Conservation (phyloP, 2,113 vertebrate species). For the Propithecus coquereli region DNA sequence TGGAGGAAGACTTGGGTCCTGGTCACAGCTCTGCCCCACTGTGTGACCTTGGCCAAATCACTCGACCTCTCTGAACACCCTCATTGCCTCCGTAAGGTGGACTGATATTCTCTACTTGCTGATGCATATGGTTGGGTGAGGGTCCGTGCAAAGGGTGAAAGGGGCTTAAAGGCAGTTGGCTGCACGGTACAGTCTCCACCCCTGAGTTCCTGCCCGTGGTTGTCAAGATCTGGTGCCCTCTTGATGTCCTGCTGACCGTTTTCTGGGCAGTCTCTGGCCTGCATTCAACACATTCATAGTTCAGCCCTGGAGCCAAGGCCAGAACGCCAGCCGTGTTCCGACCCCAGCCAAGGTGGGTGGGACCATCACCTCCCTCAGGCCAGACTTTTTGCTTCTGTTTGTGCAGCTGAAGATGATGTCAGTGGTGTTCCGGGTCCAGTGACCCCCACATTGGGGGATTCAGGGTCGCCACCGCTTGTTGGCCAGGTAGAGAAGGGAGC, state of each 20-base stretch:
- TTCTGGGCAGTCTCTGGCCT: neutral
- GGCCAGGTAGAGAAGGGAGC: neutral
- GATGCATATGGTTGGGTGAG: too few relatives aligned
- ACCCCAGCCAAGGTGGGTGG: neutral
- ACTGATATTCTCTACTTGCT: neutral
- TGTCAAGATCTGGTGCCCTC: neutral
- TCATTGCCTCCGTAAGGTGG: neutral
- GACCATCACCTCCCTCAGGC: neutral
- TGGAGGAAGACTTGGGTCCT: neutral
- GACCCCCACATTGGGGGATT: rapidly evolving
- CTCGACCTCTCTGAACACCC: neutral
- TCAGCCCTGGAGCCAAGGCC: neutral
- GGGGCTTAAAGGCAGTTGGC: neutral
- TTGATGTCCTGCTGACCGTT: neutral
- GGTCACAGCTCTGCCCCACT: neutral
- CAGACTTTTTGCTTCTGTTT: neutral
- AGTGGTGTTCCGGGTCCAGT: neutral
- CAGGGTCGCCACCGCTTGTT: too few relatives aligned
- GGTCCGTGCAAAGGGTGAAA: too few relatives aligned
- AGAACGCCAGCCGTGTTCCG: neutral
- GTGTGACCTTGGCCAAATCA: too few relatives aligned
- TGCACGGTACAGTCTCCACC: too few relatives aligned
- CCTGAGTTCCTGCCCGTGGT: too few relatives aligned
- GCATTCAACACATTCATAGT: neutral
- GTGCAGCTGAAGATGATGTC: neutral